phyloP scores from a whole-genome alignment of 2,888 invertebrate genomes.

The Cloeon dipterum region DNA sequence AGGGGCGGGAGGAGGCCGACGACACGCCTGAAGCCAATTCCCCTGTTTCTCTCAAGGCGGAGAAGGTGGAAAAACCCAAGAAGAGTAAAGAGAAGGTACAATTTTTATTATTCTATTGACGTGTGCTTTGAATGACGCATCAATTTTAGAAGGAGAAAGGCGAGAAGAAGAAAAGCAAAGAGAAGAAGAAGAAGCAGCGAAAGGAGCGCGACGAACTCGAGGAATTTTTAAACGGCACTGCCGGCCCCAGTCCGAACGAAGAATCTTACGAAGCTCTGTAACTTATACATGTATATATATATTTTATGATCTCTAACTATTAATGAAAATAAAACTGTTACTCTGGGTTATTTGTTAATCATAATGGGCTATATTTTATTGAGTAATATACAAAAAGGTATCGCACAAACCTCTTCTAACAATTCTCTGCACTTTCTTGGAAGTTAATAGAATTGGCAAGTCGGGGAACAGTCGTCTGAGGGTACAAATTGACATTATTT shows the following conservation, averaged over 20 bases:
- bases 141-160: slow-evolving; percentile 19
- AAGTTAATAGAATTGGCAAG: too few species aligned
- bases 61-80: slow-evolving; percentile 1
- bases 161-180: slow-evolving; percentile 16
- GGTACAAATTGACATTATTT: too few species aligned
- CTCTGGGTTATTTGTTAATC: too few species aligned
- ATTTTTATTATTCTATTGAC: too few species aligned
- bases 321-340: too few species aligned
- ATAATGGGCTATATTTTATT: too few species aligned
- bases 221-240: slow-evolving; percentile 31
- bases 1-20: slow-evolving; percentile 33
- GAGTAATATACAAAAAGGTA: too few species aligned
- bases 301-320: too few species aligned
- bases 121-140: neutral
- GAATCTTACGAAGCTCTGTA: slow-evolving; percentile 35
- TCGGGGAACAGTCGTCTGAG: too few species aligned
- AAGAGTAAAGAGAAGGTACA: slow-evolving; percentile 4
- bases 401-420: too few species aligned
- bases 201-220: slow-evolving; percentile 30
- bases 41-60: neutral
- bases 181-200: slow-evolving; percentile 16
- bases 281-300: too few species aligned
- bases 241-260: slow-evolving; percentile 24
- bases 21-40: neutral
- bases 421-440: too few species aligned